Evolutionary conservation across 2,888 invertebrate species (phyloP).

Genomic region (Drosophila percnosoma): DNA sequence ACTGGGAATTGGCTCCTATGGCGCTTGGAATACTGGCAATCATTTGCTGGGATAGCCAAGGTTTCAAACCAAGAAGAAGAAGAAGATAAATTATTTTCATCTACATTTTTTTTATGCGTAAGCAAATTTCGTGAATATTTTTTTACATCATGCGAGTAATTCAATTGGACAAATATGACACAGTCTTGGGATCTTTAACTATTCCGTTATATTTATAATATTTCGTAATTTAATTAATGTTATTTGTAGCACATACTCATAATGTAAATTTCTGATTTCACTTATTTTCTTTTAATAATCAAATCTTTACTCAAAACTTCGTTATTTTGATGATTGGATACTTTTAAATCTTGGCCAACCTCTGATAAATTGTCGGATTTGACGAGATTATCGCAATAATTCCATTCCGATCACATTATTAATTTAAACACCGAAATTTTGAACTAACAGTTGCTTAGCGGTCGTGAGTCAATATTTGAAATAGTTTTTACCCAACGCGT

Average conservation of each 20-base stretch:
- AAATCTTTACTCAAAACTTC: neutral
- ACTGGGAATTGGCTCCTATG: neutral
- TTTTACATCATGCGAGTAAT: neutral
- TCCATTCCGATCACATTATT: neutral
- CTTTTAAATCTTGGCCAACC: neutral
- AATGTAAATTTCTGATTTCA: neutral
- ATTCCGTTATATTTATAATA: neutral
- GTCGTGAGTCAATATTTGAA: constrained; percentile 1
- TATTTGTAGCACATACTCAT: neutral
- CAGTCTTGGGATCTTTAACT: neutral
- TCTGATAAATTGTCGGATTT: neutral
- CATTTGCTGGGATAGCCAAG: constrained; percentile 54
- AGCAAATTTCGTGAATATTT: neutral
- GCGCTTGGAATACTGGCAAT: constrained; percentile 52
- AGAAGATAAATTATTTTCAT: neutral
- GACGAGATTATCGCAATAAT: neutral
- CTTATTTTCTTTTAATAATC: neutral
- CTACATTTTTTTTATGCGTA: neutral
- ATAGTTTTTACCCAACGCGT: constrained; percentile 7
- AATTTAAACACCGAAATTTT: neutral
- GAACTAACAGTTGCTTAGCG: constrained; percentile 30
- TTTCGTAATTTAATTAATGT: neutral
- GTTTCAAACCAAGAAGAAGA: neutral
- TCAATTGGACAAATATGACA: neutral
- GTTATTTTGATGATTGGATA: no score